Conservation (phyloP, 2,797 vertebrate genomes). For the Clarias fuscus region DNA sequence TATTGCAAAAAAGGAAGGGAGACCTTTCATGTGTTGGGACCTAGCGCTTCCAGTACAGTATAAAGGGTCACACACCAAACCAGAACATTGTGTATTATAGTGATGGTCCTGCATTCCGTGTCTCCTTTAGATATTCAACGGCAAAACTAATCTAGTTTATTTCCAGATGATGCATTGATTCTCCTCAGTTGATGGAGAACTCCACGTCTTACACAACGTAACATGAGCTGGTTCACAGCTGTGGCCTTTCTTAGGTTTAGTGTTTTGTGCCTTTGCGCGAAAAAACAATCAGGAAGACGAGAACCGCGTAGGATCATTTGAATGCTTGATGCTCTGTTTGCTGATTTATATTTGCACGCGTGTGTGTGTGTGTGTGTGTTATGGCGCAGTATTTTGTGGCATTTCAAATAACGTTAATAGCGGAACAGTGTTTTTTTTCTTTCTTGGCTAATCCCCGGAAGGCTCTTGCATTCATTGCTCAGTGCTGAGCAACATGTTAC, state of each 20-base stretch:
- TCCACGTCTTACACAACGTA: background rate
- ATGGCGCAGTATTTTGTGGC: conserved; percentile 55
- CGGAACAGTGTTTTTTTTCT: conserved; percentile 57
- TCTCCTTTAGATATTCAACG: background rate
- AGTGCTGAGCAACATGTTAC: conserved; percentile 24
- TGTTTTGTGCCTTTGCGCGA: background rate
- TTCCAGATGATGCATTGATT: conserved; percentile 27
- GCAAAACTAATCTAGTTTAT: background rate
- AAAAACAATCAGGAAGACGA: background rate
- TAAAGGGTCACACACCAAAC: background rate
- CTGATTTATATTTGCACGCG: conserved; percentile 3
- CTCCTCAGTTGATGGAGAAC: conserved; percentile 1
- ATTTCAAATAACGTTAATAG: conserved; percentile 66
- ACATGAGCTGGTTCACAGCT: background rate
- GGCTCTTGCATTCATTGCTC: conserved; percentile 62
- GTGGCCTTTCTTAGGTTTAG: background rate
- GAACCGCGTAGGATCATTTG: background rate
- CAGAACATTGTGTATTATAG: background rate
- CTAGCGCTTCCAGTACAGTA: background rate
- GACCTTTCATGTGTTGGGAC: conserved; percentile 13
- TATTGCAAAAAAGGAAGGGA: conserved; percentile 31
- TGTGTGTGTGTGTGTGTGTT: conserved; percentile 37
- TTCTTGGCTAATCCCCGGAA: conserved; percentile 66
- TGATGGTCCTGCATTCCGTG: background rate
- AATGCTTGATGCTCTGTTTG: conserved; percentile 3